Base-by-base conservation (phyloP, 2,113 vertebrate species). In the Psittacara wagleri region DNA sequence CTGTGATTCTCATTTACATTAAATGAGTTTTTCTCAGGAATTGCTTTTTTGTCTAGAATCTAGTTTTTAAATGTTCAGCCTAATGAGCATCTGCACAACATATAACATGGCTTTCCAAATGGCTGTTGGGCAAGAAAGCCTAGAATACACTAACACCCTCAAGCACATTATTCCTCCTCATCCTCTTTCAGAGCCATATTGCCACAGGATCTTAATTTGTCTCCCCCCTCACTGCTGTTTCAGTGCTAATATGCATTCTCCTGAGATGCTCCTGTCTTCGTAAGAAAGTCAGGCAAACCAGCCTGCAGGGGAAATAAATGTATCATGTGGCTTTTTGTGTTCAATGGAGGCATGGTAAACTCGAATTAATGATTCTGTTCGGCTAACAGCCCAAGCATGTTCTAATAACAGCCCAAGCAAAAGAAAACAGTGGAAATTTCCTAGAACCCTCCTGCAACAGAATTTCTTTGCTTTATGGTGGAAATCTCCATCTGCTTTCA, bases 291-390 rank as follows among this genome's bases (percentile, higher is more conserved):
- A 85, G 92, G 66, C 79, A 90, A 86, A 79, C 51, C 72, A 90
- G 82, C 82, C 92, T 88, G 43, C 43, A 48, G 57, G 91, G 89
- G 54, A 94, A 93, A 95, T 94, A 94, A 96, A 88, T 39, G 48
- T 68, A 48, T 31, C 63, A 59, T 31, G 73, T 57, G 75, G 37
- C 41, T 51, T 69, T 96, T 43, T 83, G 44, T 33, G n/a, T 81
- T 94, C 79, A 84, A 4, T 13, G 59, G 63, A 94, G 51, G n/a
- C 48, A 62, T 3, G 7, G 52, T 73, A 92, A 94, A 94, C 78
- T 95, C 55, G 75, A 83, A 86, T 63, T 89, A 91, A 87, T 72
- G 51, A 73, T 86, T 95, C 85, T 62, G 19, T 87, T 85, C 0
- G 1, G 59, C 55, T 87, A 90, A 94, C 48, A 92, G 63, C 72